Evolutionary conservation across 2,113 vertebrate species (phyloP).

Genomic region (Syngnathus floridae): DNA sequence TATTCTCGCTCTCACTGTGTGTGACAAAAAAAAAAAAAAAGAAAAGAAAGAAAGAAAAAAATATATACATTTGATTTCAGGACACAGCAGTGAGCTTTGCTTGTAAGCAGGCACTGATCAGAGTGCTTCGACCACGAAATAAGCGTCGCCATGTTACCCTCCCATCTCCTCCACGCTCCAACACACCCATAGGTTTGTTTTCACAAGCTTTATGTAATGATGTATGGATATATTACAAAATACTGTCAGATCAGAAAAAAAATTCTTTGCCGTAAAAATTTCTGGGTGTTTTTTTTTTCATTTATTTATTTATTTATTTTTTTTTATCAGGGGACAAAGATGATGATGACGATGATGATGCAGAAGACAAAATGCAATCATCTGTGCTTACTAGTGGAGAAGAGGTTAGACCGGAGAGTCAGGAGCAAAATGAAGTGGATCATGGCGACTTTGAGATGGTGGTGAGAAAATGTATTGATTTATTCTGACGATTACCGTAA

Average conservation of each 20-base stretch:
- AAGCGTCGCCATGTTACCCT: slow-evolving; percentile 92
- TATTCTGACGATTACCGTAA: neutral
- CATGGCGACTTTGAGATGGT: slow-evolving; percentile 99
- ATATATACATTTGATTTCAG: slow-evolving; percentile 55
- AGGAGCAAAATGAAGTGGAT: slow-evolving; percentile 93
- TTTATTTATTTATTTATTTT: neutral
- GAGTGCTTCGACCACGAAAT: slow-evolving; percentile 91
- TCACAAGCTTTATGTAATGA: neutral
- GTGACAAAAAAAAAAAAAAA: too few species aligned
- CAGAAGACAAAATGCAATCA: slow-evolving; percentile 92
- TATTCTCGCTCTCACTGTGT: too few species aligned
- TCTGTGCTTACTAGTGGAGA: slow-evolving; percentile 83
- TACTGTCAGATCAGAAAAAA: neutral
- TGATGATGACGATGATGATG: slow-evolving; percentile 91
- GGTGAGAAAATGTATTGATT: slow-evolving; percentile 70
- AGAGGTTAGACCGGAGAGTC: slow-evolving; percentile 86
- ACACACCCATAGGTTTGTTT: slow-evolving; percentile 90
- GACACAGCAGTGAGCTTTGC: slow-evolving; percentile 96
- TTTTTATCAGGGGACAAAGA: slow-evolving; percentile 89
- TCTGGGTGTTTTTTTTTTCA: neutral
- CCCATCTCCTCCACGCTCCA: slow-evolving; percentile 94
- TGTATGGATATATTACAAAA: neutral
- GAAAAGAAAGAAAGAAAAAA: too few species aligned
- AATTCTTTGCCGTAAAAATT: neutral
- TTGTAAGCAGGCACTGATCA: slow-evolving; percentile 96